Evolutionary conservation across 2,888 invertebrate species (phyloP).

Genomic region (Acrocyrtus sp.): DNA sequence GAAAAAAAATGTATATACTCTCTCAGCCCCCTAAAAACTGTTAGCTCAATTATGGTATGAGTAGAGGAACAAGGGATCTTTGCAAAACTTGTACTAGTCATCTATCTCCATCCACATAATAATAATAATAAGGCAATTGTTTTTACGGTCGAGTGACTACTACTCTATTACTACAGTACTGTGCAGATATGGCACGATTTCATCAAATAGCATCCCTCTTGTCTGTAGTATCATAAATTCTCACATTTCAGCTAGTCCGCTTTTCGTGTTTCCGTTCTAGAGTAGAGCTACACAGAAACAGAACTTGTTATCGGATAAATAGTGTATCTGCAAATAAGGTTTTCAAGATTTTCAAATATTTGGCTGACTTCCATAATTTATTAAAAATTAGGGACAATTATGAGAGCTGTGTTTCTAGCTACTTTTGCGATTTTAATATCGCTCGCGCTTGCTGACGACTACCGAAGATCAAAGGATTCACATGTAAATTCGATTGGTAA

Average conservation of each 20-base stretch:
- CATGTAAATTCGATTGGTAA: conserved; percentile 34
- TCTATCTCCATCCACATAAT: too few relatives aligned
- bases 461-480: neutral
- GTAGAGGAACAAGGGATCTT: neutral
- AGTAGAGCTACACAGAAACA: too few relatives aligned
- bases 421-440: conserved; percentile 8
- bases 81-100: too few relatives aligned
- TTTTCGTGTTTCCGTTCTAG: conserved; percentile 13
- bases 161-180: conserved; percentile 6
- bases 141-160: conserved; percentile 29
- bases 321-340: too few relatives aligned
- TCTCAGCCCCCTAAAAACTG: too few relatives aligned
- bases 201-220: conserved; percentile 14
- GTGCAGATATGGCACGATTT: conserved; percentile 8
- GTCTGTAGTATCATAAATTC: too few relatives aligned
- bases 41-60: neutral
- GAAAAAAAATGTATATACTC: too few relatives aligned
- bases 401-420: too few relatives aligned
- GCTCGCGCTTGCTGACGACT: conserved; percentile 10
- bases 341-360: too few relatives aligned
- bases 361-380: too few relatives aligned
- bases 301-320: too few relatives aligned
- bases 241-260: conserved; percentile 3
- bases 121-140: conserved; percentile 30
- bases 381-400: too few relatives aligned